Percentiles rank a stretch among this genome's conserved stretches.
Conservation (phyloP, 92 coral and sea anemone genomes). For the Phymanthus crucifer region DNA sequence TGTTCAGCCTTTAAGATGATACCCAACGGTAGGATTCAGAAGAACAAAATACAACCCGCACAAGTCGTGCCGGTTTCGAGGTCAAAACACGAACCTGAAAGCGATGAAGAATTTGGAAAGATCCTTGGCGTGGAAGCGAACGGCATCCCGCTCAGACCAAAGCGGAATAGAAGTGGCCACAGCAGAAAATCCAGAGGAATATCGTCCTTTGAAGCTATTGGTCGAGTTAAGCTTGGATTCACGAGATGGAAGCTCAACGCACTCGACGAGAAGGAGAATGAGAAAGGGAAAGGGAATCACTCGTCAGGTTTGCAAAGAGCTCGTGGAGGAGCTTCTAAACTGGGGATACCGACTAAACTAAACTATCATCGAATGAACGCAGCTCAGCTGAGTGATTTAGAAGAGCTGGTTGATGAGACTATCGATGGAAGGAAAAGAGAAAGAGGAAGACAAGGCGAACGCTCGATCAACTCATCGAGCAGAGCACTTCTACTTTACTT, state of each 20-base stretch:
- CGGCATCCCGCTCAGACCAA: conserved; percentile 8
- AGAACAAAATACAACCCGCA: conserved; percentile 65
- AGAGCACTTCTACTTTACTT: conserved; percentile 88
- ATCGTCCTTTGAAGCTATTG: conserved; percentile 6
- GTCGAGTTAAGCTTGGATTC: conserved; percentile 55
- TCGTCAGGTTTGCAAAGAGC: conserved; percentile 35
- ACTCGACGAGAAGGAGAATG: conserved; percentile 9
- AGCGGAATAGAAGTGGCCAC: conserved; percentile 1
- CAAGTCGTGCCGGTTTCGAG: background rate
- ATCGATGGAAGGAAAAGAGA: conserved; percentile 33
- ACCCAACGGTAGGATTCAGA: conserved; percentile 70
- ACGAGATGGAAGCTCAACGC: conserved; percentile 67
- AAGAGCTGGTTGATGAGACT: conserved; percentile 69
- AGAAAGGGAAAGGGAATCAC: conserved; percentile 47
- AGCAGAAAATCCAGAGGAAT: background rate
- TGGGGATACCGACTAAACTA: conserved; percentile 32
- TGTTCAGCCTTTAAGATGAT: conserved; percentile 30
- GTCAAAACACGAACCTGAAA: background rate
- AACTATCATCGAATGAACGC: conserved; percentile 73
- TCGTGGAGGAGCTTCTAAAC: conserved; percentile 7
- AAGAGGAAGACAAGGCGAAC: background rate
- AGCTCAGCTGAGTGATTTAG: conserved; percentile 81
- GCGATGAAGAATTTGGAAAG: conserved; percentile 4
- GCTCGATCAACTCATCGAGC: conserved; percentile 74
- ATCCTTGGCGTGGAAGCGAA: background rate